Evolutionary conservation across 2,888 invertebrate genomes (phyloP).

Genomic region (Dolichomitus sp.): DNA sequence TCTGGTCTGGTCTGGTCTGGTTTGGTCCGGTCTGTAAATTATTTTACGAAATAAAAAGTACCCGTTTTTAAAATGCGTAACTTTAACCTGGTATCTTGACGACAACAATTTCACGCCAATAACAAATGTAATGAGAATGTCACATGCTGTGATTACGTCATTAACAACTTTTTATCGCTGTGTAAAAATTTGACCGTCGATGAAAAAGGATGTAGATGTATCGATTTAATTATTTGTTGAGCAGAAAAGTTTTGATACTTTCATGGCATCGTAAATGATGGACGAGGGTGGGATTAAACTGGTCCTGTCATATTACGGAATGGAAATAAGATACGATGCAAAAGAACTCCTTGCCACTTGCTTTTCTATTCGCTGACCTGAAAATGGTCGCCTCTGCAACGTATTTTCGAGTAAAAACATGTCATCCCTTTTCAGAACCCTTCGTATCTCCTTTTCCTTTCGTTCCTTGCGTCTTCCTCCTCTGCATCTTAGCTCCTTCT

Average conservation of each 20-base stretch:
- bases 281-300: conserved; percentile 47
- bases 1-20: too few species aligned
- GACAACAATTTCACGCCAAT: too few species aligned
- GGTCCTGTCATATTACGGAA: conserved; percentile 55
- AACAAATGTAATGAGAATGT: too few species aligned
- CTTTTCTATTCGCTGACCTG: conserved; percentile 30
- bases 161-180: not conserved
- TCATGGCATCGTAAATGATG: conserved; percentile 36
- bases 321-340: conserved; percentile 21
- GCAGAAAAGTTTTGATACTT: conserved; percentile 38
- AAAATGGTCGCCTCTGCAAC: conserved; percentile 34
- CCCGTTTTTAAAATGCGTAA: too few species aligned
- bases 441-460: conserved; percentile 22
- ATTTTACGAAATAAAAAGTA: too few species aligned
- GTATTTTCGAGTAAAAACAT: conserved; percentile 31
- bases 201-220: conserved; percentile 5
- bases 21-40: too few species aligned
- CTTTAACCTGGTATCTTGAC: too few species aligned
- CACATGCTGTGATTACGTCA: too few species aligned
- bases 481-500: conserved; percentile 10
- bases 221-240: conserved; percentile 40
- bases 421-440: conserved; percentile 38
- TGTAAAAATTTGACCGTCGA: not conserved
- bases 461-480: conserved; percentile 3
- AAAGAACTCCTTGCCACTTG: conserved; percentile 17